phyloP scores from a whole-genome alignment of 1,140 invertebrate species.

The Drosophila pseudoananassae region DNA sequence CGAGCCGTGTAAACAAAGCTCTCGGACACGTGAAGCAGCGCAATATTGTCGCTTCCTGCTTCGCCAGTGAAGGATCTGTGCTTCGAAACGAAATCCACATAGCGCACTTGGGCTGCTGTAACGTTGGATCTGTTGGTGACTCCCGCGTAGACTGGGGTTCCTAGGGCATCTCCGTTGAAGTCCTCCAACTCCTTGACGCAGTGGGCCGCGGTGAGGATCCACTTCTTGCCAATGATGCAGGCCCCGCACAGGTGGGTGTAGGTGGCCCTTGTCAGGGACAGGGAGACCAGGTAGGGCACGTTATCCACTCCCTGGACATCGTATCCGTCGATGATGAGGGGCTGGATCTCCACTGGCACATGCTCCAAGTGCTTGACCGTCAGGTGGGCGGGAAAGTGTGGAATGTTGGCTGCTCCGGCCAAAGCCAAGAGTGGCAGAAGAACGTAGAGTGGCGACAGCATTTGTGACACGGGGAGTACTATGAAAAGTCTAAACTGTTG shows the following conservation, averaged over 20 bases:
- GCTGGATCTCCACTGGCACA: slow-evolving; percentile 25
- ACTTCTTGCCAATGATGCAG: slow-evolving; percentile 86
- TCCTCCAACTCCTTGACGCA: slow-evolving; percentile 73
- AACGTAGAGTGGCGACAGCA: slow-evolving; percentile 30
- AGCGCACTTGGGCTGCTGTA: slow-evolving; percentile 62
- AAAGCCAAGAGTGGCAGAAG: slow-evolving; percentile 49
- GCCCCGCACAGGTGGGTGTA: slow-evolving; percentile 87
- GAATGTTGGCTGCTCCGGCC: slow-evolving; percentile 30
- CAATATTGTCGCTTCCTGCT: slow-evolving; percentile 77
- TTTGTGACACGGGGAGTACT: slow-evolving; percentile 21
- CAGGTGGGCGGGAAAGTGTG: slow-evolving; percentile 30
- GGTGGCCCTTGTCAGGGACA: slow-evolving; percentile 84
- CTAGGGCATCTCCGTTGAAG: slow-evolving; percentile 51
- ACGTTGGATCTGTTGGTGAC: slow-evolving; percentile 62
- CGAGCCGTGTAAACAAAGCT: slow-evolving; percentile 64
- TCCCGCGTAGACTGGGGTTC: slow-evolving; percentile 64
- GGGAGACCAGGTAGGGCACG: slow-evolving; percentile 86
- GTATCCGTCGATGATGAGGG: slow-evolving; percentile 60
- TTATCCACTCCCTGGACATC: slow-evolving; percentile 73
- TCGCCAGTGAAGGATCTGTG: slow-evolving; percentile 64
- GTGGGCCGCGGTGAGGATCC: slow-evolving; percentile 86
- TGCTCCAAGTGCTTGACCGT: slow-evolving; percentile 11
- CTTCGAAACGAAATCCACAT: slow-evolving; percentile 65
- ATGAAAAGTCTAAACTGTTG: slow-evolving; percentile 7
- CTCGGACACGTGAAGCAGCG: slow-evolving; percentile 60